Evolutionary conservation across 2,888 invertebrate genomes (phyloP).

Genomic region (Empis livida): DNA sequence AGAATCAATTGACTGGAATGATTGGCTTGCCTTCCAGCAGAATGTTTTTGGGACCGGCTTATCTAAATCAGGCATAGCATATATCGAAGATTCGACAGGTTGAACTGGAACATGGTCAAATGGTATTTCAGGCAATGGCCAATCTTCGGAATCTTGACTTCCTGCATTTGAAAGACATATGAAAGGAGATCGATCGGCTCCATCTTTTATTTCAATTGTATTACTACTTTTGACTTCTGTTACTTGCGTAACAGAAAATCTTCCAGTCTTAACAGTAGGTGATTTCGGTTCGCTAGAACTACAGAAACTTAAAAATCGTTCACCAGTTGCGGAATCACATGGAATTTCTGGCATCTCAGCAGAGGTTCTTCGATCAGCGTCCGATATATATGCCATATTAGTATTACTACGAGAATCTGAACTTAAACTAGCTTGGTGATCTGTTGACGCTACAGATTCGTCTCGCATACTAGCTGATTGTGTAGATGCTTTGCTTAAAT

Average conservation of each 20-base stretch:
- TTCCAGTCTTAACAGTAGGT: constrained; percentile 33
- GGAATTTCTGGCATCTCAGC: constrained; percentile 77
- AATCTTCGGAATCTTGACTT: constrained; percentile 63
- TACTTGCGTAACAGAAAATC: constrained; percentile 35
- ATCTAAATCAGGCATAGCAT: constrained; percentile 31
- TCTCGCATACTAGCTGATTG: constrained; percentile 74
- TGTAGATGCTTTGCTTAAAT: constrained; percentile 74
- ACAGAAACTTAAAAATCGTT: constrained; percentile 40
- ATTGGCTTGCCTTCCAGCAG: constrained; percentile 33
- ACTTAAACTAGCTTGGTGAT: constrained; percentile 72
- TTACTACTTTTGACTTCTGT: constrained; percentile 21
- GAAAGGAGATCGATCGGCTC: constrained; percentile 22
- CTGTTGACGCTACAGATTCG: constrained; percentile 70
- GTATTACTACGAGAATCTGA: constrained; percentile 71
- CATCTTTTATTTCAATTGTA: constrained; percentile 5
- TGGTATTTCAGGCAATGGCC: constrained; percentile 62
- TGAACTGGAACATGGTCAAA: constrained; percentile 34
- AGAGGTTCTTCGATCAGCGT: constrained; percentile 64
- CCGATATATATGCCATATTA: constrained; percentile 62
- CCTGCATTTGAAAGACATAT: constrained; percentile 40
- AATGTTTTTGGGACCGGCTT: constrained; percentile 34
- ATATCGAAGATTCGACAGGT: constrained; percentile 26
- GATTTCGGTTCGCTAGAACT: constrained; percentile 38
- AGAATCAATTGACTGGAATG: constrained; percentile 48
- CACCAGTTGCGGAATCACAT: constrained; percentile 49